Evolutionary conservation across 1,140 invertebrate species (phyloP), one percentile per base, ranked within the genome.

Genomic region (Aphelenchoides avenae): DNA sequence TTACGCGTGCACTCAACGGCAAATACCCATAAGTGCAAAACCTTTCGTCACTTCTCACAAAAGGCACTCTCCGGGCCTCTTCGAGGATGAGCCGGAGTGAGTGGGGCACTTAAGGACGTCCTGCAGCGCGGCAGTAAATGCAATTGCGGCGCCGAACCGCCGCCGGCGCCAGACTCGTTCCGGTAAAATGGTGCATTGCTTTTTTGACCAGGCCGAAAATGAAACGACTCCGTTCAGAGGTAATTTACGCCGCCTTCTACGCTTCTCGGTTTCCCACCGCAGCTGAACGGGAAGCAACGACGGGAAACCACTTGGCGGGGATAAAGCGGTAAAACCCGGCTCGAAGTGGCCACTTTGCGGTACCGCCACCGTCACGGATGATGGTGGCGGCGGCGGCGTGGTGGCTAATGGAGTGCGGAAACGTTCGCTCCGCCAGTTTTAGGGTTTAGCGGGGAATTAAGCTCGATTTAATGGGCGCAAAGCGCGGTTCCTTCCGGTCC

Each of bases 211-310:
- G 34, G 11, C n/a, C 34, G n/a, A 36, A 36, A 36, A 36, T 36
- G 11, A 11, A 11, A 36, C 34, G 11, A 36, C 11, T 36, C n/a
- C 34, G 11, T 13, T 36, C n/a, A 36, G n/a, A n/a, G n/a, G 11
- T 36, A 36, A 36, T 13, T n/a, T 41, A 26, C 39, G 20, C 18
- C 26, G 7, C 39, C 26, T 41, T 22, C 26, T 7, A 41, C 39
- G 27, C 39, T 41, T 7, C 20, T 41, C 26, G 18, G 27, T 24
- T 24, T 41, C 39, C 26, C 3, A 41, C 20, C 20, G 20, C 39
- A 41, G 39, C 39, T 41, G 39, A 41, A 41, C 20, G 7, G 39
- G 39, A 41, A 41, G 27, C 26, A 41, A 41, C 20, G 39, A 7
- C 20, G 27, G 27, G 7, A 41, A 41, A 41, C 18, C 26, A 41